These are phyloP conservation scores for Alexandromys fortis DNA, from an alignment of 2,113 vertebrate species.

Conservation along the genomic window DNA sequence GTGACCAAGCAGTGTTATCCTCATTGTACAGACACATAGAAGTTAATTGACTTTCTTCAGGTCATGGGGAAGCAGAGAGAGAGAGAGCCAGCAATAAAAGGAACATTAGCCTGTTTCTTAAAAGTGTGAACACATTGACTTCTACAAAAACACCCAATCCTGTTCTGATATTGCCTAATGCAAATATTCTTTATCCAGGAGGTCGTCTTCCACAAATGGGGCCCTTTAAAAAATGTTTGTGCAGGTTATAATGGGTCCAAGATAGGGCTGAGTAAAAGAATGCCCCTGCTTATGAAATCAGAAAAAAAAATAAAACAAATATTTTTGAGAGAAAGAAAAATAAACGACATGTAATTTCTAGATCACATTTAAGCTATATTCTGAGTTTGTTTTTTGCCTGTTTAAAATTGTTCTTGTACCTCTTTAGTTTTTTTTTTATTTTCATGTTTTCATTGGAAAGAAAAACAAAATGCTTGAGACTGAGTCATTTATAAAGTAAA, in stretches of 20 bases:
- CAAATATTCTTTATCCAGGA: neutral
- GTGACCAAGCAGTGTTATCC: constrained; percentile 66
- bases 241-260: neutral
- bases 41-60: constrained; percentile 77
- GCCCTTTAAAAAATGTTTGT: constrained; percentile 1
- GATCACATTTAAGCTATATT: neutral
- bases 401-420: neutral
- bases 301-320: neutral
- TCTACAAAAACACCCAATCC: neutral
- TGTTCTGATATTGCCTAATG: neutral
- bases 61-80: constrained; percentile 35
- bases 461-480: neutral
- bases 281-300: neutral
- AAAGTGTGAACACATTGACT: neutral
- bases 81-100: constrained; percentile 56
- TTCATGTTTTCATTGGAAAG: neutral
- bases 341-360: neutral
- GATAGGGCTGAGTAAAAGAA: neutral
- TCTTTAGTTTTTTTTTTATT: neutral
- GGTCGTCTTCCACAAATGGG: neutral
- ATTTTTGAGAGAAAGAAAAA: neutral
- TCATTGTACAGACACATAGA: constrained; percentile 62
- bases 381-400: neutral
- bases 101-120: constrained; percentile 50
- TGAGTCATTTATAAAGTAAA: neutral